Evolutionary conservation across 2,113 vertebrate species (phyloP).

Genomic region (Atlantisia rogersi): DNA sequence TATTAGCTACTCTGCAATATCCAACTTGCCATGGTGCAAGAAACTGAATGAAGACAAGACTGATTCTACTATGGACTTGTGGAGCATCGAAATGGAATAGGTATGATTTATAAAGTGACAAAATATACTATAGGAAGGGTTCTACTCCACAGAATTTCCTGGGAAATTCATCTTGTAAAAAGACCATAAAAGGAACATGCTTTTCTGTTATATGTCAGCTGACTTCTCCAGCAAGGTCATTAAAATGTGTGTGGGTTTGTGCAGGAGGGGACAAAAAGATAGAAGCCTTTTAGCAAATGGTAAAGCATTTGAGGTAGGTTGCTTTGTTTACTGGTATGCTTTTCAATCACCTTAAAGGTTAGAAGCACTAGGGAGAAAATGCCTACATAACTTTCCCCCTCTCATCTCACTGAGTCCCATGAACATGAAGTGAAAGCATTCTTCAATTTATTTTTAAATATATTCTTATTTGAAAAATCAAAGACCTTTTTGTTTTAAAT

Average conservation of each 20-base stretch:
- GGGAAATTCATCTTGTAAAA: not conserved
- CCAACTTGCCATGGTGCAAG: not conserved
- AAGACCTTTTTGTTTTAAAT: not conserved
- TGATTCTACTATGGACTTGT: not conserved
- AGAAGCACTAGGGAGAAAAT: not conserved
- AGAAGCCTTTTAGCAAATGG: not conserved
- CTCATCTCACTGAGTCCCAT: not conserved
- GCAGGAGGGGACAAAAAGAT: not conserved
- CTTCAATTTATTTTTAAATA: not conserved
- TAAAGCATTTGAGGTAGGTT: not conserved
- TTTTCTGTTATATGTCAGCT: not conserved
- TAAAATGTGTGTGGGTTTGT: not conserved
- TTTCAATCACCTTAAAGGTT: not conserved
- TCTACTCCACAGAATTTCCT: not conserved
- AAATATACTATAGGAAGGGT: not conserved
- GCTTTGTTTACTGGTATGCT: not conserved
- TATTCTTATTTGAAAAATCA: not conserved
- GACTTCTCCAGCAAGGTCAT: not conserved
- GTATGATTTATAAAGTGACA: not conserved
- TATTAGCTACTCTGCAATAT: not conserved
- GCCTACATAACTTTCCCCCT: rapidly evolving
- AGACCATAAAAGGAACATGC: not conserved
- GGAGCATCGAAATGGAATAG: not conserved
- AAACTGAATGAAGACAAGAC: not conserved
- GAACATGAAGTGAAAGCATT: not conserved